Evolutionary conservation across 2,113 vertebrate genomes (phyloP), one percentile per base, ranked within the genome.

Genomic region (Galemys pyrenaicus): DNA sequence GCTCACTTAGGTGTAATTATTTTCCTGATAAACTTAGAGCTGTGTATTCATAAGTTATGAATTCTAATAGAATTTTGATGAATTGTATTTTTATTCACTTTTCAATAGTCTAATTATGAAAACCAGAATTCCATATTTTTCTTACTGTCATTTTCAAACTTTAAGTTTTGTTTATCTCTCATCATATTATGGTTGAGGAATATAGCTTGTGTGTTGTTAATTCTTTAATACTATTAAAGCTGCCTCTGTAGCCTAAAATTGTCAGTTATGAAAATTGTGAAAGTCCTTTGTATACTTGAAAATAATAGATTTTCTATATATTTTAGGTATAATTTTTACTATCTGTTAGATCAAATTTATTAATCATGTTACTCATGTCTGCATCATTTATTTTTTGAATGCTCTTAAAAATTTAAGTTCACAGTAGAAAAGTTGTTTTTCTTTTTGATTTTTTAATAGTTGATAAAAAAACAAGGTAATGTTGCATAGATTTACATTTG

Each of bases 321-420:
- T 37, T 17, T 58, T 67, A 62, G 46, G 30, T 89, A 0, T 74
- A 78, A 60, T 46, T 89, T 94, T 83, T 93, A 30, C 54, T 54
- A 62, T 74, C 2, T 86, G 2, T 51, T 67, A 58, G 41, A n/a
- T 68, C 49, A 71, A 17, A 73, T 92, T 89, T 87, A 39, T 74
- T 81, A 93, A 87, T 78, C 46, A n/a, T 80, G 32, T 91, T 82
- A 73, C 58, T 91, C 64, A 80, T 32, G 62, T 78, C 12, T 91
- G 54, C 12, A 46, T 78, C 51, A 51, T 78, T 87, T 70, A 41
- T 32, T 92, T 88, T 77, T 80, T 86, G 4, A 81, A 49, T 92
- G 54, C 58, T 67, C 71, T 82, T 82, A 30, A 41, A 46, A 60
- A 56, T 92, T 86, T 71, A 87, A 64, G 39, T 81, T 93, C 87